Evolutionary conservation across 2,113 vertebrate genomes (phyloP).

Genomic region (Donacobius atricapilla): DNA sequence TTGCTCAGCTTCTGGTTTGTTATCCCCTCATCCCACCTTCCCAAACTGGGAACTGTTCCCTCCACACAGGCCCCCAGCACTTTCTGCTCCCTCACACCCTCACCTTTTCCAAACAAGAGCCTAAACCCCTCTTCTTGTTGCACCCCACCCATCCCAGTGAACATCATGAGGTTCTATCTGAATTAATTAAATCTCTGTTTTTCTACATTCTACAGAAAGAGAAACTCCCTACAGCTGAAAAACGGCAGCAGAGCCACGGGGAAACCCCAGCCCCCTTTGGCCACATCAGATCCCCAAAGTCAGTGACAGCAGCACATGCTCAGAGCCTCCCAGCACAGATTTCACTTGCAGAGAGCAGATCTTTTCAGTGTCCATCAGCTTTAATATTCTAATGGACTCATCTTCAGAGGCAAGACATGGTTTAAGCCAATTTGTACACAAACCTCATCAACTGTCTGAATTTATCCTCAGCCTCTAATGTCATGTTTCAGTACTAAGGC

Average conservation of each 20-base stretch:
- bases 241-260: not conserved
- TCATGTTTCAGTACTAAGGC: not conserved
- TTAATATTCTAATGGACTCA: not conserved
- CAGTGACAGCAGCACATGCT: not conserved
- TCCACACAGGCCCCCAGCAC: not conserved
- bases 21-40: not conserved
- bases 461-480: not conserved
- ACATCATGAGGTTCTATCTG: not conserved
- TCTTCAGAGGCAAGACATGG: not conserved
- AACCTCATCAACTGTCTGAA: not conserved
- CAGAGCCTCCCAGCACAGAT: not conserved
- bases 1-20: not conserved
- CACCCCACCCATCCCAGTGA: not conserved
- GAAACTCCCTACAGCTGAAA: not conserved
- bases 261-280: not conserved
- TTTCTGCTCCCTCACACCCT: not conserved
- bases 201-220: not conserved
- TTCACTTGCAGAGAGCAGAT: not conserved
- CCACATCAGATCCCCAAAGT: not conserved
- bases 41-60: not conserved
- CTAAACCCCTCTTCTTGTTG: not conserved
- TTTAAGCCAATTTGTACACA: not conserved
- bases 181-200: not conserved
- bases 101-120: not conserved
- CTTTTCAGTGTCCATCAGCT: not conserved